Evolutionary conservation across 2,888 invertebrate genomes (phyloP).

Genomic region (Agriopis marginaria): DNA sequence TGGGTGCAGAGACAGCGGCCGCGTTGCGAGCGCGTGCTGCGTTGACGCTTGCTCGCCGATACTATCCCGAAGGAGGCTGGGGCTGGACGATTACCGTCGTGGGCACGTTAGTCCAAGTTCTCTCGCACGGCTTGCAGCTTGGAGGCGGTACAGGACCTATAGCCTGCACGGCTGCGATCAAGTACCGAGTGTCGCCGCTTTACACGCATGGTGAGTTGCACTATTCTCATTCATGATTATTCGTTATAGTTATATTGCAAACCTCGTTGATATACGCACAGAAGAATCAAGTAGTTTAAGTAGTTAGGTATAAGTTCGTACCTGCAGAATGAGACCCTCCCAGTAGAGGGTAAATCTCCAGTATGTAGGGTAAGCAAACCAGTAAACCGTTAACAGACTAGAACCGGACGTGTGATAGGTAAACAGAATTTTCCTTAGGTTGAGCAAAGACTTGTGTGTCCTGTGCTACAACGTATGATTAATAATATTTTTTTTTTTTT

Average conservation of each 20-base stretch:
- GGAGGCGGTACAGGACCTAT: slow-evolving; percentile 89
- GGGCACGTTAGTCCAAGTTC: slow-evolving; percentile 89
- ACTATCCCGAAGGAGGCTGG: slow-evolving; percentile 96
- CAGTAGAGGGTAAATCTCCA: not conserved
- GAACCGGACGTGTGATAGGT: not conserved
- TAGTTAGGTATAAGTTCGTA: no score
- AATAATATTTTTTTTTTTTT: no score
- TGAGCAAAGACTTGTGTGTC: no score
- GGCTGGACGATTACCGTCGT: slow-evolving; percentile 93
- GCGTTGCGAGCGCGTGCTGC: slow-evolving; percentile 87
- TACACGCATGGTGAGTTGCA: slow-evolving; percentile 87
- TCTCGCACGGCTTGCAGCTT: slow-evolving; percentile 92
- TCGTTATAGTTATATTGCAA: not conserved
- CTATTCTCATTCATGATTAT: not conserved
- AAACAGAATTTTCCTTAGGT: not conserved
- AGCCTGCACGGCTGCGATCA: slow-evolving; percentile 87
- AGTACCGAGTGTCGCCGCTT: slow-evolving; percentile 87
- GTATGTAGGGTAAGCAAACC: not conserved
- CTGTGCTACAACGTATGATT: no score
- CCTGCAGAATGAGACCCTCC: no score
- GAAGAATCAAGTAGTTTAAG: no score
- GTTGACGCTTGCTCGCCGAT: slow-evolving; percentile 89
- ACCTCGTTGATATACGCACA: no score
- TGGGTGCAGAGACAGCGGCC: slow-evolving; percentile 77
- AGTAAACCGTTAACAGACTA: not conserved